Base-by-base conservation (phyloP, 2,888 invertebrate species). In the Drosophila eohydei region DNA sequence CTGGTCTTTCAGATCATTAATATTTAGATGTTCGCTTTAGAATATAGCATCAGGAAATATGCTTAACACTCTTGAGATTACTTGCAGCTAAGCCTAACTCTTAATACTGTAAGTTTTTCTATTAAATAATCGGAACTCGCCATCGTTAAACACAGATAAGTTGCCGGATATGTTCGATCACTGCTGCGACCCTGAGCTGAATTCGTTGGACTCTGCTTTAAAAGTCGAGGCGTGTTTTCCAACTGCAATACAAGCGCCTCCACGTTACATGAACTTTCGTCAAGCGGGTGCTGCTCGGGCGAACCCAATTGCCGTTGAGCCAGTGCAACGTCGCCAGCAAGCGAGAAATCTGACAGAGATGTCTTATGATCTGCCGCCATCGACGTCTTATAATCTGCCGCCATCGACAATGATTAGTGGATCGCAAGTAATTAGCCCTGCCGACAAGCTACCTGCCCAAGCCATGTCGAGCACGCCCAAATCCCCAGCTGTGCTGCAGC, bases 191-290 rank as follows among this genome's bases (percentile, higher is more conserved):
- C 48, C 5, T 16, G 57, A 65, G 4, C 30, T 55, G 1, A 46
- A 61, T 26, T 34, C 54, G 6, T 11, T 50, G 50, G 78, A 61
- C 26, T 30, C 54, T 41, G 59, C 60, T 12, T 14, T 73, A 34
- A 26, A 21, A 41, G 38, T 32, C n/a, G 34, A 5, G 21, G 36
- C 21, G 4, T 14, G 14, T 21, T 54, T 36, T 11, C 3, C 61
- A 11, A 1, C 61, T 26, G 7, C 34, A 12, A 28, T 14, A 16
- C 41, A 14, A 9, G 50, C 26, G 4, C 14, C 38, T 30, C 8
- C 40, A 3, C n/a, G 38, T 28, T 28, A 9, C 46, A 32, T 32
- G 12, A 8, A 14, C 16, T 36, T 43, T 14, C 50, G 16, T 9
- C 16, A 40, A 7, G n/a, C 50, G 21, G 30, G 43, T 8, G 34